Percentiles rank a stretch among this genome's conserved stretches.
Evolutionary conservation across 2,888 invertebrate species (phyloP).

Genomic region (Mimachlamys varia): DNA sequence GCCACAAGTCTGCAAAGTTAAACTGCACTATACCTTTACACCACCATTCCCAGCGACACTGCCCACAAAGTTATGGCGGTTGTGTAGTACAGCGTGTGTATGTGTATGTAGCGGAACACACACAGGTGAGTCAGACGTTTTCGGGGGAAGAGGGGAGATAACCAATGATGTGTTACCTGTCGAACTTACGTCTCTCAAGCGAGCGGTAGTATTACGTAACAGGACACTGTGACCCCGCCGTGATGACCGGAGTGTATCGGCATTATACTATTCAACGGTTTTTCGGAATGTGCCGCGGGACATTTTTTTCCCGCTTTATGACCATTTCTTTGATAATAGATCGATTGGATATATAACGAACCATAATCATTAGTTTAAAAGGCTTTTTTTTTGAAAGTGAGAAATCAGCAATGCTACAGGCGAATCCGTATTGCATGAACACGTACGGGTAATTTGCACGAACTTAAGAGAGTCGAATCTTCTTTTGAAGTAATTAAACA

Average conservation of each 20-base stretch:
- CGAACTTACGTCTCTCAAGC: neutral
- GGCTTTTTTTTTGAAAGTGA: too few relatives aligned
- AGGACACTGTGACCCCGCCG: neutral
- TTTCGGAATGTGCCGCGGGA: neutral
- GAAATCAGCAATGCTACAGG: too few relatives aligned
- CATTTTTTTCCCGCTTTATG: neutral
- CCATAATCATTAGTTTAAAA: too few relatives aligned
- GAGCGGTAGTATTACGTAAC: neutral
- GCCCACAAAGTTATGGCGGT: constrained; percentile 31
- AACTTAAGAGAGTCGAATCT: too few relatives aligned
- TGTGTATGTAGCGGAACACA: neutral
- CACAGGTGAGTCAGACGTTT: constrained; percentile 32
- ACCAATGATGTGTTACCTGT: constrained; percentile 14
- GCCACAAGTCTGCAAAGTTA: constrained; percentile 1
- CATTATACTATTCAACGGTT: neutral
- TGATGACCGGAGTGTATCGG: neutral
- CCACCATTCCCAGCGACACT: neutral
- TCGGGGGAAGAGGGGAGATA: neutral
- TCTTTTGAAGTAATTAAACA: too few relatives aligned
- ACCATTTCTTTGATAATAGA: too few relatives aligned
- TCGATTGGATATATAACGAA: too few relatives aligned
- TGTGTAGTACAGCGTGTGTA: neutral
- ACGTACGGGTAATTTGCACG: too few relatives aligned
- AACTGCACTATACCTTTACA: neutral
- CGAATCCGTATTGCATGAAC: too few relatives aligned